Evolutionary conservation across 2,888 invertebrate genomes (phyloP), one percentile per base, ranked within the genome.

Genomic region (Lasioglossum leucozonium): DNA sequence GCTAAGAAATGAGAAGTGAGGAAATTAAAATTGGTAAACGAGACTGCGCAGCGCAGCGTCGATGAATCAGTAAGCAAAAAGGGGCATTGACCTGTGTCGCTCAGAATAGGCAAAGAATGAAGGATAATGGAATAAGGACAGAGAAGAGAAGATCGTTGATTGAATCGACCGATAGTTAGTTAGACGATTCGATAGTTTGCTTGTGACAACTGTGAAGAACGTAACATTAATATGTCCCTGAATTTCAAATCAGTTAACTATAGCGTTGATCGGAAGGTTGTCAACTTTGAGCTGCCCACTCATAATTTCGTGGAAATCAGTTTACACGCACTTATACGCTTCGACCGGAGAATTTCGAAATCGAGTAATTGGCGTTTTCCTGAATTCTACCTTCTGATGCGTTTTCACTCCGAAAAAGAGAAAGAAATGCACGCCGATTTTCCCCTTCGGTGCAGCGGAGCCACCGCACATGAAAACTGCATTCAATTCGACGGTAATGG

Each of bases 11-110:
- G 58, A 30, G 5, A 58, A 26, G 58, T 26, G 26, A 58, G 58
- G 58, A 30, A 58, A 26, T 30, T 58, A 58, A 58, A 58, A 58
- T 58, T 58, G 26, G 58, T 26, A n/a, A 10, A 55, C 10, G n/a
- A 55, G 55, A n/a, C 55, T 55, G n/a, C 55, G 55, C 55, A 55
- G n/a, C n/a, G 42, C 42, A 42, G 13, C 11, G 13, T 26, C 4
- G 58, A 26, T n/a, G 58, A 58, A 58, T 58, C n/a, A 58, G 26
- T 58, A 58, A 58, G 26, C 58, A 58, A 58, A 26, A 55, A 58
- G 13, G 58, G 26, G 11, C n/a, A 55, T n/a, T 26, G 55, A 55
- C 55, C 55, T 55, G n/a, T 26, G 58, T 26, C 26, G 58, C 13
- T 11, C 26, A 26, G 58, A 58, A 58, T 58, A 58, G 58, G n/a